Conservation (phyloP, 2,888 invertebrate genomes). For the Stenodema calcarata region DNA sequence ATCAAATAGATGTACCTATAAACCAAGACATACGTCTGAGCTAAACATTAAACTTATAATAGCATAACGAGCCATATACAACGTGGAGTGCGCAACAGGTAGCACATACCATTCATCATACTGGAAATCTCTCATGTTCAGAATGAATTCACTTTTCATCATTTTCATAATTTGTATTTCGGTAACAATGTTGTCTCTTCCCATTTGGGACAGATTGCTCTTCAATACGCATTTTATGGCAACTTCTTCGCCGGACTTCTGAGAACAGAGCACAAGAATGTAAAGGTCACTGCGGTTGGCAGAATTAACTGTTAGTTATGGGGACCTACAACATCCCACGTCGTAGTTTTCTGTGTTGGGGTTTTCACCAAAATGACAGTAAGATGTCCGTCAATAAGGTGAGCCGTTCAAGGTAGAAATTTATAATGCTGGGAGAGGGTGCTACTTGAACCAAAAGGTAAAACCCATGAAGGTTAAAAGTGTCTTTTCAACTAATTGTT, state of each 20-base stretch:
- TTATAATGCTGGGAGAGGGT: too few relatives aligned
- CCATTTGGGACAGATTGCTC: constrained; percentile 72
- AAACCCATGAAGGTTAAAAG: too few relatives aligned
- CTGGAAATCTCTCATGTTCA: constrained; percentile 80
- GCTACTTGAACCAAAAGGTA: too few relatives aligned
- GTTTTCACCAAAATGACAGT: too few relatives aligned
- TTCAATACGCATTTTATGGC: constrained; percentile 85
- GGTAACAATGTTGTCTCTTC: constrained; percentile 80
- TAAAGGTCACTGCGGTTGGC: too few relatives aligned
- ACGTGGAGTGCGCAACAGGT: not conserved
- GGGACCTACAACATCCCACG: too few relatives aligned
- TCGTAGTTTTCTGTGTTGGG: too few relatives aligned
- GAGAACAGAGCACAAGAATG: not conserved
- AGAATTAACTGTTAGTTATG: too few relatives aligned
- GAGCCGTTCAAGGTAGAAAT: too few relatives aligned
- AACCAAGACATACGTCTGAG: not conserved
- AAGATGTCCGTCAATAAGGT: too few relatives aligned
- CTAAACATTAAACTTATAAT: too few relatives aligned
- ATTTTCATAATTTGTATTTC: constrained; percentile 80
- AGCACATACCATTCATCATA: constrained; percentile 72
- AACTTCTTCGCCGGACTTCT: constrained; percentile 63
- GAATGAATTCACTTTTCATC: constrained; percentile 80
- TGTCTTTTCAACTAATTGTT: too few relatives aligned
- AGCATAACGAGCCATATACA: not conserved
- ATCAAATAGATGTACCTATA: constrained; percentile 80